Conservation (phyloP, 2,113 vertebrate genomes). For the Salvelinus fontinalis region DNA sequence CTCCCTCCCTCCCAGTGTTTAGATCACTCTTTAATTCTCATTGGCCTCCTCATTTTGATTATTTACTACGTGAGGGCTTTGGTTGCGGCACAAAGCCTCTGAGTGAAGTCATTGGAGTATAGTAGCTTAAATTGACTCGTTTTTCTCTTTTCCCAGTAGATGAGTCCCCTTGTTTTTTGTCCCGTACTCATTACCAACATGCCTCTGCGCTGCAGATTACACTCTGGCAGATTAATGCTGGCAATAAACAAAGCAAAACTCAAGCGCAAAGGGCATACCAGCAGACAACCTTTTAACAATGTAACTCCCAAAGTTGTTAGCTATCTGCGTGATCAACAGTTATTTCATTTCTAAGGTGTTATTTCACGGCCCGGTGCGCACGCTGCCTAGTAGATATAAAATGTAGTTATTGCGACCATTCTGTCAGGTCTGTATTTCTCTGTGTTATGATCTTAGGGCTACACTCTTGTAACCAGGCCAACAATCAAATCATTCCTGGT, state of each 20-base stretch:
- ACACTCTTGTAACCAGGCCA: conserved; percentile 32
- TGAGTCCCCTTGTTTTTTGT: conserved; percentile 13
- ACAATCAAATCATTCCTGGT: conserved; percentile 27
- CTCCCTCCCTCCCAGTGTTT: background rate
- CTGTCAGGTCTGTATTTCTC: conserved; percentile 42
- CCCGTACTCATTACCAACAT: background rate
- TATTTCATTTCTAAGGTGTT: conserved; percentile 51
- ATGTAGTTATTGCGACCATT: conserved; percentile 29
- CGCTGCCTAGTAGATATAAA: conserved; percentile 40
- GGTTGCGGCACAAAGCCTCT: background rate
- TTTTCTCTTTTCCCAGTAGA: background rate
- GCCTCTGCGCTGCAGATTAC: conserved; percentile 3
- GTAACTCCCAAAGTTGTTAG: conserved; percentile 34
- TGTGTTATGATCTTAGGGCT: conserved; percentile 40
- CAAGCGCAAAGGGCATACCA: background rate
- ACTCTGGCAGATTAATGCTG: conserved; percentile 18
- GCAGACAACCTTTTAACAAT: conserved; percentile 21
- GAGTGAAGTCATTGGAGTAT: background rate
- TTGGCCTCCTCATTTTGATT: background rate
- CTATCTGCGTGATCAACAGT: conserved; percentile 36
- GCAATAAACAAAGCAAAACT: background rate
- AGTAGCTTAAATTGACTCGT: background rate
- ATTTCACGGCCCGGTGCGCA: conserved; percentile 52
- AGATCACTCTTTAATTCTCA: background rate
- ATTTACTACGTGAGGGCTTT: conserved; percentile 7